These are phyloP conservation scores for Ichneumoninae sp. DNA, from an alignment of 2,888 invertebrate genomes.

Conservation along the genomic window DNA sequence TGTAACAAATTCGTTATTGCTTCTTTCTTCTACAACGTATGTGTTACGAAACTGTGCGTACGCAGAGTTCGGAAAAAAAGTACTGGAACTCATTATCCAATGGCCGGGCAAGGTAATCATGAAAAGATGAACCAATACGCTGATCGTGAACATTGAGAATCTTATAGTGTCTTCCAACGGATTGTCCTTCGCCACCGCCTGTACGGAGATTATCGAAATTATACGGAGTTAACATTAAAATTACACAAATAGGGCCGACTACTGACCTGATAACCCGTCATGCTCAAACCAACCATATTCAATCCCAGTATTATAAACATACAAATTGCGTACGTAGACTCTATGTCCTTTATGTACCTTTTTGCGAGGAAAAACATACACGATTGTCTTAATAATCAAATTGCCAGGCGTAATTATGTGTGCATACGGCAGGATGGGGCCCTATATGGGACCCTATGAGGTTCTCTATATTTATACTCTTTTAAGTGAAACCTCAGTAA, in stretches of 20 bases:
- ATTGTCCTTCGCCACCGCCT: background rate
- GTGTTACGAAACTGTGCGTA: no score
- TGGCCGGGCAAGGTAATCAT: no score
- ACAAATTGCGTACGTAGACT: background rate
- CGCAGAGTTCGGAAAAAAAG: no score
- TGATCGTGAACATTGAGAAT: no score
- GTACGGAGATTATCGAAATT: background rate
- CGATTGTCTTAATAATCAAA: background rate
- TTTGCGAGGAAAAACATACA: background rate
- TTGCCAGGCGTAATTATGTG: background rate
- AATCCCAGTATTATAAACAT: background rate
- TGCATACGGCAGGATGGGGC: background rate
- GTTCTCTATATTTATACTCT: background rate
- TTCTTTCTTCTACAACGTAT: no score
- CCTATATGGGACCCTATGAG: no score
- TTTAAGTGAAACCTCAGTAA: no score
- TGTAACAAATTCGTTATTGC: background rate
- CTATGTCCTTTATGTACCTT: conserved; percentile 1
- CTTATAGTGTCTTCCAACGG: no score
- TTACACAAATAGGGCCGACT: background rate
- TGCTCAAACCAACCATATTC: background rate
- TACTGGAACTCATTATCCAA: no score
- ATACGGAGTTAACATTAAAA: background rate
- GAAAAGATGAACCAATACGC: no score
- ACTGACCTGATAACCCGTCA: background rate